A percentile compares a stretch with the other conserved stretches of the same genome.
phyloP scores from a whole-genome alignment of 2,888 invertebrate genomes.

The Sphecodes monilicornis region DNA sequence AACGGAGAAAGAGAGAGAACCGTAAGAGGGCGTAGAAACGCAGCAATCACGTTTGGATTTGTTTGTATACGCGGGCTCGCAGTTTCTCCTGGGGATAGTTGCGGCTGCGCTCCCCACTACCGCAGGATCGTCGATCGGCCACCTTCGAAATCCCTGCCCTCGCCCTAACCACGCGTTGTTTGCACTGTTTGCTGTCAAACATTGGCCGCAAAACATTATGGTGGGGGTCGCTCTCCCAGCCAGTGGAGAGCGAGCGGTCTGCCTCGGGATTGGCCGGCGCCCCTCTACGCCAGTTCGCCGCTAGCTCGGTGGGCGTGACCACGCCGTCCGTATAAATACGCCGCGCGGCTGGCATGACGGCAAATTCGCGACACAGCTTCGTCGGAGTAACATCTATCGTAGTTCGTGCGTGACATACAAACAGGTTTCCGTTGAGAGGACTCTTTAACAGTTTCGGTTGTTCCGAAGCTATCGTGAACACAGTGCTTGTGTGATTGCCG shows the following conservation, averaged over 20 bases:
- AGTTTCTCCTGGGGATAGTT: slow-evolving; percentile 62
- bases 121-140: slow-evolving; percentile 37
- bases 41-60: slow-evolving; percentile 73
- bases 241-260: background rate
- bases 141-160: slow-evolving; percentile 65
- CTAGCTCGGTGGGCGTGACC: slow-evolving; percentile 48
- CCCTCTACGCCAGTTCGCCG: background rate
- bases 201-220: slow-evolving; percentile 78
- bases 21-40: slow-evolving; percentile 62
- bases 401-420: background rate
- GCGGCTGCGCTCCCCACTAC: slow-evolving; percentile 80
- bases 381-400: slow-evolving; percentile 31
- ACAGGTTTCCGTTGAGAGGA: no score
- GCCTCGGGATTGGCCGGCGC: slow-evolving; percentile 47
- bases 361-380: slow-evolving; percentile 73
- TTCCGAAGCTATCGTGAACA: background rate
- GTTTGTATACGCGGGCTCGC: slow-evolving; percentile 74
- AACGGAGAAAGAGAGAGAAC: background rate
- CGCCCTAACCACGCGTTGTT: slow-evolving; percentile 71
- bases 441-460: background rate
- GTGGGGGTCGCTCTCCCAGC: slow-evolving; percentile 65
- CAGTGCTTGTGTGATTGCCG: background rate
- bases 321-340: slow-evolving; percentile 65
- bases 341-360: slow-evolving; percentile 63
- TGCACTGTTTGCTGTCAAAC: slow-evolving; percentile 82